These are phyloP conservation scores for Hyphantria cunea DNA, from an alignment of 1,140 invertebrate species.

Conservation along the genomic window DNA sequence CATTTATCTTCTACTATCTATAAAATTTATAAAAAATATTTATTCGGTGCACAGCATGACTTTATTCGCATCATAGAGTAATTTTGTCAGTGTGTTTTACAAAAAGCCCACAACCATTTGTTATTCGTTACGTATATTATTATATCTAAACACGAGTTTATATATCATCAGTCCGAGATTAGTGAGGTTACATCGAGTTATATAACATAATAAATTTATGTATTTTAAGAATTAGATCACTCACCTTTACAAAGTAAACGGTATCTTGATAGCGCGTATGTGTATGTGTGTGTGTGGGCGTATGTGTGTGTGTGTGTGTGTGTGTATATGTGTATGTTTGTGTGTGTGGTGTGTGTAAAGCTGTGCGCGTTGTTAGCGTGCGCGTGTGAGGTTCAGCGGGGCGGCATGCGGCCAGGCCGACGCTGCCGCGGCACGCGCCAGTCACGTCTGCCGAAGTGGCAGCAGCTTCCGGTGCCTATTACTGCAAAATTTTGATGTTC, in stretches of 20 bases:
- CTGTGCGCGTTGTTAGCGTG: too few species aligned
- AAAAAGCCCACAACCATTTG: too few species aligned
- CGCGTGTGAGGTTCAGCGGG: conserved; percentile 32
- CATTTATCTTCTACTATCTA: too few species aligned
- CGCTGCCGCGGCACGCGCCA: conserved; percentile 80
- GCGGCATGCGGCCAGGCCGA: conserved; percentile 64
- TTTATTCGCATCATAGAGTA: too few species aligned
- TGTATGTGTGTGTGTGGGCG: neutral
- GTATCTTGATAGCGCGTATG: conserved; percentile 6
- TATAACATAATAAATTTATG: neutral
- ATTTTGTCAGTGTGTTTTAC: too few species aligned
- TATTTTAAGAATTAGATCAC: neutral
- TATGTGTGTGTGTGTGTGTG: conserved; percentile 3
- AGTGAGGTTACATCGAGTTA: too few species aligned
- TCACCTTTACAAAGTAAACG: conserved; percentile 11
- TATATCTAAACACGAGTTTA: too few species aligned
- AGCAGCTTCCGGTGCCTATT: conserved; percentile 97
- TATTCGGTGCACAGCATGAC: too few species aligned
- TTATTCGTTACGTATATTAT: too few species aligned
- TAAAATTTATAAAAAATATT: too few species aligned
- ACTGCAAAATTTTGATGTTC: conserved; percentile 97
- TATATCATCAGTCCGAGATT: too few species aligned
- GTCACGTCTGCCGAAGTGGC: conserved; percentile 96
- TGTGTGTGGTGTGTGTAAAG: neutral
- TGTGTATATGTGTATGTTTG: conserved; percentile 2